These are phyloP conservation scores for Cheilosia variabilis DNA, from an alignment of 2,888 invertebrate genomes.

Conservation along the genomic window DNA sequence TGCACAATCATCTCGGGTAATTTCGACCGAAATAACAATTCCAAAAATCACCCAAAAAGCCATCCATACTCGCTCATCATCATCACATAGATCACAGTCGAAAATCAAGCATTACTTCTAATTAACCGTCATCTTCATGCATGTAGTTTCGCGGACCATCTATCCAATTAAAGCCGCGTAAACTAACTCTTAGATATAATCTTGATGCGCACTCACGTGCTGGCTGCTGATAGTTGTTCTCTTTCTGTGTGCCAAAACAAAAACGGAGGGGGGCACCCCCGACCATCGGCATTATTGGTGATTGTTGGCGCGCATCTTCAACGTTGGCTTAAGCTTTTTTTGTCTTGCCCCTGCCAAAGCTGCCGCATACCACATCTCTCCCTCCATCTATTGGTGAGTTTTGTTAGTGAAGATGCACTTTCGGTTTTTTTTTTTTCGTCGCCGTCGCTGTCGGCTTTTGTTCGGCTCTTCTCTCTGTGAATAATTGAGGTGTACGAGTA, in stretches of 20 bases:
- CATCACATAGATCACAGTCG: constrained; percentile 23
- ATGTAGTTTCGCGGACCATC: constrained; percentile 26
- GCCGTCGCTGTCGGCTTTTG: neutral
- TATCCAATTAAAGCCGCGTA: constrained; percentile 60
- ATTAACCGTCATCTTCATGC: constrained; percentile 49
- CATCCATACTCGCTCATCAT: neutral
- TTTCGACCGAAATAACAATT: neutral
- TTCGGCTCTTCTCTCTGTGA: constrained; percentile 38
- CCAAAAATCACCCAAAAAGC: neutral
- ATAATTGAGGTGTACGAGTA: constrained; percentile 40
- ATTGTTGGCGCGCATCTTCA: constrained; percentile 46
- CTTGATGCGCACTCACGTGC: constrained; percentile 53
- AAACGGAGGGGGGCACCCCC: constrained; percentile 24
- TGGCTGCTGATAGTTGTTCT: constrained; percentile 4
- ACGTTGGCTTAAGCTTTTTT: constrained; percentile 42
- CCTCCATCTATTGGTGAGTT: constrained; percentile 56
- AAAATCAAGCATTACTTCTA: constrained; percentile 42
- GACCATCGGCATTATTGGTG: constrained; percentile 34
- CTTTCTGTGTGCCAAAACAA: constrained; percentile 41
- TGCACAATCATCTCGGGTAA: constrained; percentile 27
- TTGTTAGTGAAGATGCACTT: constrained; percentile 62
- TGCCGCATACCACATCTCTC: constrained; percentile 74
- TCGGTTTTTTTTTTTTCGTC: constrained; percentile 11
- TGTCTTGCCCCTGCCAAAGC: constrained; percentile 17
- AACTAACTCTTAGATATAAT: constrained; percentile 44